A percentile compares a stretch with the other conserved stretches of the same genome.
These are phyloP conservation scores for Lonchura striata DNA, from an alignment of 2,113 vertebrate species.

Conservation along the genomic window DNA sequence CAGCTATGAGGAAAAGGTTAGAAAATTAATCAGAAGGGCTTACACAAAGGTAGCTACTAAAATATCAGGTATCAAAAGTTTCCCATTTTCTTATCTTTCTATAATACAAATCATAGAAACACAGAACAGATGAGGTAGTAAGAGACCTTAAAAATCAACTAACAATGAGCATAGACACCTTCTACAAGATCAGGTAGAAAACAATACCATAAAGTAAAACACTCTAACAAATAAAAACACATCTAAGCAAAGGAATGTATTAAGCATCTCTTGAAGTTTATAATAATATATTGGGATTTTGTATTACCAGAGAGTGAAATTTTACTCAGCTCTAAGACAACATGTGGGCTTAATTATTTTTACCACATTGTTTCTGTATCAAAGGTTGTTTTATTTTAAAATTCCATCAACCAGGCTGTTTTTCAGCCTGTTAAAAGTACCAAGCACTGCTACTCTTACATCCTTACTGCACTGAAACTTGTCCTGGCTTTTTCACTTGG, in stretches of 20 bases:
- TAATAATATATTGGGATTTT: not conserved
- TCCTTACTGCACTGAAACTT: not conserved
- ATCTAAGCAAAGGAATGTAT: not conserved
- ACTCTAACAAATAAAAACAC: not conserved
- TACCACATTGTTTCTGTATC: not conserved
- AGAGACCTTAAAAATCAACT: no score
- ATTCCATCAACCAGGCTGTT: not conserved
- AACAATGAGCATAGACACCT: not conserved
- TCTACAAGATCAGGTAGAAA: not conserved
- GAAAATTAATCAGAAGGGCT: not conserved
- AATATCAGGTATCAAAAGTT: not conserved
- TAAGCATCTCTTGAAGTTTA: not conserved
- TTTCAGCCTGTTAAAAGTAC: not conserved
- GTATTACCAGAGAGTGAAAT: not conserved
- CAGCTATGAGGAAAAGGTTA: not conserved
- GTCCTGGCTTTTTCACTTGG: not conserved
- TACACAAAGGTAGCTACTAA: not conserved
- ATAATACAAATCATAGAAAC: not conserved
- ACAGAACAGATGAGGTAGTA: not conserved
- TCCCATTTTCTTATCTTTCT: not conserved
- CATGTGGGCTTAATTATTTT: not conserved
- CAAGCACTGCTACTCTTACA: not conserved
- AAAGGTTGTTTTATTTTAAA: not conserved
- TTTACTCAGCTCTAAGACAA: not conserved
- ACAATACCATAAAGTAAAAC: not conserved